Base-by-base conservation (phyloP, 2,888 invertebrate species). In the Junonia oenone region DNA sequence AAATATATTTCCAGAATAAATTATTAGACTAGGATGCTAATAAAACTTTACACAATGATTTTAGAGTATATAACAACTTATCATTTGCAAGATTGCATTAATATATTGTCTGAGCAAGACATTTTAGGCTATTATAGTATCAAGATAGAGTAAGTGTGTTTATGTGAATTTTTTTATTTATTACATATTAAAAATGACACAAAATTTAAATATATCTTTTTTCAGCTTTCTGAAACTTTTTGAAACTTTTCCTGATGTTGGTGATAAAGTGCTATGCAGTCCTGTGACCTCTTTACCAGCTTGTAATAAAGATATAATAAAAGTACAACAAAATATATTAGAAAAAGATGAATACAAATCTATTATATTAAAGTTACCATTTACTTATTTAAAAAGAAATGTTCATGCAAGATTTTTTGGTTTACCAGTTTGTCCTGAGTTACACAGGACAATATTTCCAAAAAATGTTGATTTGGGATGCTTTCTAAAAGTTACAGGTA, bases 401-500 rank as follows among this genome's bases (percentile, higher is more conserved):
- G 91, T 95, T 13, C 93, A 94, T 74, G 93, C 93, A 6, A 87
- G 95, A 66, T 92, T 93, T 68, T 90, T 84, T 79, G 93, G 92
- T 19, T 79, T 96, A 57, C 95, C 95, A 0, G 91, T 92, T 0
- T 93, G 93, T 72, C 93, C 94, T 14, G 94, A 94, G 71, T 76
- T 94, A 15, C 92, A 93, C 69, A 83, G 94, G 58, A 92, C 91
- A 13, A 81, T 90, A 38, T 93, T 96, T 68, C 96, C 96, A 0
- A 92, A 92, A 64, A 93, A 93, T 77, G 91, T 92, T 56, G 95
- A 96, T 81, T 81, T 94, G 66, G 94, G 93, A 63, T 91, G 91
- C 67, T 95, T 96, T 83, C 77, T 96, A 54, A 94, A 94, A 78
- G 89, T 97, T 26, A 93, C 94, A 72, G 95, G 95, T 86, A 87